Percentiles rank a stretch among this genome's conserved stretches.
Evolutionary conservation across 2,113 vertebrate species (phyloP).

Genomic region (Arvicanthis niloticus): DNA sequence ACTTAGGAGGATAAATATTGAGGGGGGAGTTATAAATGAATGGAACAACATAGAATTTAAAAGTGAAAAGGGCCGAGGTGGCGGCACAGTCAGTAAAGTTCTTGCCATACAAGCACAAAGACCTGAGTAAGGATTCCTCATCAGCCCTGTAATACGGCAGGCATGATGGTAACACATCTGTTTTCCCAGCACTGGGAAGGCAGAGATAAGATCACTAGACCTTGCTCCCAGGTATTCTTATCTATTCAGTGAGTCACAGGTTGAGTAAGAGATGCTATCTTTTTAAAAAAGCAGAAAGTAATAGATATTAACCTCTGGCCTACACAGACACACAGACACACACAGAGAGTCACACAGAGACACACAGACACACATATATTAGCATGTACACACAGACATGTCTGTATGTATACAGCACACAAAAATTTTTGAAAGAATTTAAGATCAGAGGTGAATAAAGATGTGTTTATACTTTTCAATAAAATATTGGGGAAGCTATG

Average conservation of each 20-base stretch:
- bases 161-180: not conserved
- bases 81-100: not conserved
- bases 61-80: not conserved
- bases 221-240: not conserved
- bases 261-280: not conserved
- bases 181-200: not conserved
- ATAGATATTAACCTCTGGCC: not conserved
- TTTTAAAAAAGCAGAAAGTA: not conserved
- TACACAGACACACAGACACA: not conserved
- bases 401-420: not conserved
- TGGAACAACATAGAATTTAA: constrained; percentile 33
- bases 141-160: not conserved
- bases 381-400: not conserved
- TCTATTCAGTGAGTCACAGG: not conserved
- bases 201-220: not conserved
- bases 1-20: not conserved
- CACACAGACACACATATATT: not conserved
- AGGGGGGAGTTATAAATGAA: not conserved
- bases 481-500: constrained; percentile 23
- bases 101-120: not conserved
- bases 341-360: not conserved
- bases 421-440: not conserved
- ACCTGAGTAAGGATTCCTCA: too few species aligned
- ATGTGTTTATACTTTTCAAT: not conserved
- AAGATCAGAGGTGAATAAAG: not conserved